These are phyloP conservation scores for Colostygia pectinataria DNA, from an alignment of 2,888 invertebrate species.

Conservation along the genomic window DNA sequence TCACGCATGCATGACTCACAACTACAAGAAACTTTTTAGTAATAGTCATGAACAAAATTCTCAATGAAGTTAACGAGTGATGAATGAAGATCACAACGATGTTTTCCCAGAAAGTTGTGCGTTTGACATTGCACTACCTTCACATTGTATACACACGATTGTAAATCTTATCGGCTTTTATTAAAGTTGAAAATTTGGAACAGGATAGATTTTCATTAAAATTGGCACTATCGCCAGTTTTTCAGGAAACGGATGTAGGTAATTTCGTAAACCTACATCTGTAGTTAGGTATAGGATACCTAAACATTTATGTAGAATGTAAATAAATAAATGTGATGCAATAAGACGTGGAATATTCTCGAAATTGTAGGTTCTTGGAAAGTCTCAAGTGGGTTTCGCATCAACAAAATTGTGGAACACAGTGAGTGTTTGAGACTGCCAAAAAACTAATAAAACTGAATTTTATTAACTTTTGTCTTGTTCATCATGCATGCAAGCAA, in stretches of 20 bases:
- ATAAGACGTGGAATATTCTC: constrained; percentile 46
- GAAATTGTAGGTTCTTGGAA: constrained; percentile 32
- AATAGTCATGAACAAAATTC: no score
- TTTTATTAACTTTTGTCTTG: no score
- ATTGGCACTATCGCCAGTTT: constrained; percentile 60
- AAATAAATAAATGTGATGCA: constrained; percentile 63
- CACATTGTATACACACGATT: constrained; percentile 11
- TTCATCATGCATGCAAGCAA: no score
- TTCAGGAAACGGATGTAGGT: constrained; percentile 49
- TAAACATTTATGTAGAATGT: constrained; percentile 26
- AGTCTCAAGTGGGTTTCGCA: not conserved
- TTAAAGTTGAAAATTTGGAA: constrained; percentile 22
- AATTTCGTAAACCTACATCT: not conserved
- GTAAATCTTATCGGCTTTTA: not conserved
- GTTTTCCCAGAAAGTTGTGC: constrained; percentile 30
- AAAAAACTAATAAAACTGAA: not conserved
- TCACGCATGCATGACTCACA: no score
- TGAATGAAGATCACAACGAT: constrained; percentile 29
- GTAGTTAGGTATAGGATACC: not conserved
- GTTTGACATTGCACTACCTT: constrained; percentile 27
- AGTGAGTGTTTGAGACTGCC: no score
- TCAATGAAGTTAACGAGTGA: constrained; percentile 27
- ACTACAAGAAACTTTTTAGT: no score
- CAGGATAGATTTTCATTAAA: constrained; percentile 28
- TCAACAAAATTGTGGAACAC: not conserved